Evolutionary conservation across 2,888 invertebrate species (phyloP).

Genomic region (Tenthredo scrophulariae): DNA sequence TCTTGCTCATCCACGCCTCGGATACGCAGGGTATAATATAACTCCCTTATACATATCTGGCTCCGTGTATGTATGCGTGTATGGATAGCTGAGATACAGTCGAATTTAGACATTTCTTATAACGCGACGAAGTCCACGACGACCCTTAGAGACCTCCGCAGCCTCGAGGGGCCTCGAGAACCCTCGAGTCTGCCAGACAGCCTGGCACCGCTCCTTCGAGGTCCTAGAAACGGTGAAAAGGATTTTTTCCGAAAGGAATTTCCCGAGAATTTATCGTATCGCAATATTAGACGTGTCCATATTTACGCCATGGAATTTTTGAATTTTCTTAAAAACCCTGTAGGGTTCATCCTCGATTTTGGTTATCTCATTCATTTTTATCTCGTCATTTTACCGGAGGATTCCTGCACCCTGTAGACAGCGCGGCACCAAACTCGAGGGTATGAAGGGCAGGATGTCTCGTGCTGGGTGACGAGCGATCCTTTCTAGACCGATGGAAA

Average conservation of each 20-base stretch:
- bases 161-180: conserved; percentile 10
- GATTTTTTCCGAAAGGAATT: conserved; percentile 5
- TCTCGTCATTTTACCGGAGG: not conserved
- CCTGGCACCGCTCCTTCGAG: conserved; percentile 42
- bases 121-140: not conserved
- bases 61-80: not conserved
- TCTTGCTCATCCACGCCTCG: conserved; percentile 5
- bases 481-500: conserved; percentile 45
- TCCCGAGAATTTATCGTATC: not conserved
- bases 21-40: conserved; percentile 9
- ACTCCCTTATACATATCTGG: not conserved
- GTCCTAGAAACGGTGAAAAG: conserved; percentile 16
- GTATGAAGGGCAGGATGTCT: conserved; percentile 52
- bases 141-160: conserved; percentile 2
- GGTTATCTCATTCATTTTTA: no score
- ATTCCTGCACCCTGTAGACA: conserved; percentile 20
- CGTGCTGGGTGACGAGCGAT: conserved; percentile 54
- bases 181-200: conserved; percentile 38
- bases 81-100: not conserved
- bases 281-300: not conserved
- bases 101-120: conserved; percentile 19
- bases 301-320: not conserved
- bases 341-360: not conserved
- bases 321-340: not conserved
- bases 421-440: conserved; percentile 43